phyloP scores from a whole-genome alignment of 2,113 vertebrate species.

The Illadopsis cleaveri region DNA sequence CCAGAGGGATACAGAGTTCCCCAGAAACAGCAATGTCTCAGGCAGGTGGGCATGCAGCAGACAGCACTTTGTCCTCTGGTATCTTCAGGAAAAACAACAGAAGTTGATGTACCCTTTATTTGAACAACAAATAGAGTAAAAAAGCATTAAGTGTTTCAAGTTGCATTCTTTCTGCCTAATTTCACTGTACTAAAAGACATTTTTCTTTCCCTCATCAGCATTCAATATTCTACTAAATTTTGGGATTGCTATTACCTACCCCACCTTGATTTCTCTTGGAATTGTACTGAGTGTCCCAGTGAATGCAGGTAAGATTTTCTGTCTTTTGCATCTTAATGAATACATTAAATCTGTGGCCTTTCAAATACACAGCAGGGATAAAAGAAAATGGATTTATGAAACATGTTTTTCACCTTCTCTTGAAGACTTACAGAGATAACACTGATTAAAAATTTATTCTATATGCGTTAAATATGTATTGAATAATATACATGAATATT shows the following conservation, averaged over 20 bases:
- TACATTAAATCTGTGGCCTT: neutral
- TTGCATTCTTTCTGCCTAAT: neutral
- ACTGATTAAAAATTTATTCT: neutral
- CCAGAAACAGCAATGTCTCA: neutral
- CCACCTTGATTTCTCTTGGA: slow-evolving; percentile 93
- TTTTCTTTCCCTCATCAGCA: slow-evolving; percentile 76
- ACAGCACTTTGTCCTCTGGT: neutral
- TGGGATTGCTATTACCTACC: slow-evolving; percentile 93
- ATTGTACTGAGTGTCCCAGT: slow-evolving; percentile 95
- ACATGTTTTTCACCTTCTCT: neutral
- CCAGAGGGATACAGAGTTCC: neutral
- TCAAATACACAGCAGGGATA: neutral
- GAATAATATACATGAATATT: neutral
- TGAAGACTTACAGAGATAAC: neutral
- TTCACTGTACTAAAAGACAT: neutral
- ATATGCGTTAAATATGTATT: neutral
- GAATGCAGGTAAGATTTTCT: slow-evolving; percentile 86
- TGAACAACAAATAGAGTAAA: neutral
- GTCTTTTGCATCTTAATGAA: neutral
- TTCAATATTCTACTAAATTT: slow-evolving; percentile 97
- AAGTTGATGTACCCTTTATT: neutral
- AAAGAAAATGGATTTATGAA: slow-evolving; percentile 4
- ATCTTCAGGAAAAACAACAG: neutral
- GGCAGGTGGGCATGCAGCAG: neutral
- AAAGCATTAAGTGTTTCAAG: neutral